A percentile compares a stretch with the other conserved stretches of the same genome.
These are phyloP conservation scores for Empidonax traillii DNA, from an alignment of 2,113 vertebrate genomes.

Conservation along the genomic window DNA sequence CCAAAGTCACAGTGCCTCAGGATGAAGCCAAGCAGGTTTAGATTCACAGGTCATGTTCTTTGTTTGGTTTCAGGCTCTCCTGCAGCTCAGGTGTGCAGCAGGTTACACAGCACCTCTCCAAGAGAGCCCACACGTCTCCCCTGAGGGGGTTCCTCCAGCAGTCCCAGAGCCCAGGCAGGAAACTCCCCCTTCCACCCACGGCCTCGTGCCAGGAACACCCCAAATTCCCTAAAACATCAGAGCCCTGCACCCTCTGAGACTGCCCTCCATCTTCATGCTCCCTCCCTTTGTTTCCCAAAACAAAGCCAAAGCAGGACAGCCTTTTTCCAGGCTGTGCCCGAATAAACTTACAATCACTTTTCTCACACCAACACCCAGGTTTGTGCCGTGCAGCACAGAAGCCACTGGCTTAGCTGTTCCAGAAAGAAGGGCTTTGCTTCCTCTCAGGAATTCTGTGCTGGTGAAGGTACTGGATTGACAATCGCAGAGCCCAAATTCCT, in stretches of 20 bases:
- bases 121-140: not conserved
- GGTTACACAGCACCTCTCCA: not conserved
- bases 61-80: not conserved
- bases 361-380: accelerated
- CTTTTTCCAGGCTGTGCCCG: not conserved
- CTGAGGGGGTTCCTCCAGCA: not conserved
- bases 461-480: constrained; percentile 5
- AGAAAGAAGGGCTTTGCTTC: not conserved
- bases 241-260: not conserved
- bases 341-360: not conserved
- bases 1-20: accelerated
- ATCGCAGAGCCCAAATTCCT: constrained; percentile 25
- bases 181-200: not conserved
- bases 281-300: not conserved
- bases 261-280: accelerated
- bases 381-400: accelerated
- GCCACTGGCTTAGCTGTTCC: not conserved
- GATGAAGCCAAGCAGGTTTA: not conserved
- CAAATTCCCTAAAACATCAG: not conserved
- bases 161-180: not conserved
- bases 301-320: not conserved
- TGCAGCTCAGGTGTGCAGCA: not conserved
- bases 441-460: not conserved
- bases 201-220: not conserved
- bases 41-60: not conserved